A percentile compares a stretch with the other conserved stretches of the same genome.
Evolutionary conservation across 2,888 invertebrate genomes (phyloP).

Genomic region (Tillus elongatus): DNA sequence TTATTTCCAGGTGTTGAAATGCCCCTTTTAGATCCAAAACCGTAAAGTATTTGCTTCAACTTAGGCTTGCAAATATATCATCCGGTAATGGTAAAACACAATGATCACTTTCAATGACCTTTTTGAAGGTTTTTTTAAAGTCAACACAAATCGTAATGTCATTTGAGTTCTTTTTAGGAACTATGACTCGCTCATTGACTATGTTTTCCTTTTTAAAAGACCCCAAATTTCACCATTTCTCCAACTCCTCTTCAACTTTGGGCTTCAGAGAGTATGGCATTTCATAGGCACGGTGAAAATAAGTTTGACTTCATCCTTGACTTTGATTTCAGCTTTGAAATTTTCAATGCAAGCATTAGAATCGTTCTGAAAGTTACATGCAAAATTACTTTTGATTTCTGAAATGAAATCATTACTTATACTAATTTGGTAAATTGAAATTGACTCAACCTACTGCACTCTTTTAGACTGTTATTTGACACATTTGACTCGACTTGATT

Average conservation of each 20-base stretch:
- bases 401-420: too few relatives aligned
- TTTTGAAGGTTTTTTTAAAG: slow-evolving; percentile 27
- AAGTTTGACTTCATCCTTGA: slow-evolving; percentile 15
- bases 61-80: slow-evolving; percentile 23
- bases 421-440: too few relatives aligned
- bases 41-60: slow-evolving; percentile 22
- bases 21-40: slow-evolving; percentile 26
- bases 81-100: slow-evolving; percentile 31
- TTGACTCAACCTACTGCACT: too few relatives aligned
- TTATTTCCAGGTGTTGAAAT: slow-evolving; percentile 25
- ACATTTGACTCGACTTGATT: too few relatives aligned
- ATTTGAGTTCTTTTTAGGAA: slow-evolving; percentile 22
- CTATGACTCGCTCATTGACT: too few relatives aligned
- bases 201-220: too few relatives aligned
- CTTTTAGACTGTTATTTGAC: too few relatives aligned
- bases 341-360: slow-evolving; percentile 8
- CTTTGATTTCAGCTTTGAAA: slow-evolving; percentile 13
- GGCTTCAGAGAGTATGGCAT: slow-evolving; percentile 20
- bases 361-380: slow-evolving; percentile 2
- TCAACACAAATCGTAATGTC: slow-evolving; percentile 28
- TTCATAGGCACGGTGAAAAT: slow-evolving; percentile 22
- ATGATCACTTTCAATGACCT: slow-evolving; percentile 23
- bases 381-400: too few relatives aligned
- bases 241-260: slow-evolving; percentile 20
- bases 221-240: too few relatives aligned